Evolutionary conservation across 2,797 vertebrate species (phyloP), one percentile per base, ranked within the genome.

Genomic region (Enteromius thamalakanensis): DNA sequence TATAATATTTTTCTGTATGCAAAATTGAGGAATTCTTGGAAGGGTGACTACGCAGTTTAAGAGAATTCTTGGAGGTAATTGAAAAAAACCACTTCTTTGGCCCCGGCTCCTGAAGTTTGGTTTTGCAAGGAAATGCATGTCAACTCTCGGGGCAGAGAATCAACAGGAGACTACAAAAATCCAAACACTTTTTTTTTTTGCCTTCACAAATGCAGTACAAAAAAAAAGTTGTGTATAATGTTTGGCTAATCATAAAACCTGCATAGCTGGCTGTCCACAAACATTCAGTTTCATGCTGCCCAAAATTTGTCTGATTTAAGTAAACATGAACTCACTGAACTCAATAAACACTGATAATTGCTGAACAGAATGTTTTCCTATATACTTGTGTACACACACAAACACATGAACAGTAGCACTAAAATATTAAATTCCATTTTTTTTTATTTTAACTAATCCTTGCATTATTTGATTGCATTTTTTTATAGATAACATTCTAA

Each of bases 41-140:
- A 89, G 83, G 87, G 84, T 78, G 89, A 84, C 70, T 84, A 47
- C 83, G 88, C 89, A 86, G 85, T 84, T 92, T 90, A 89, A 79
- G 88, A 69, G 84, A 91, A 88, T 86, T 83, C 69, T 86, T 87
- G 68, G 69, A 84, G 62, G 89, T 81, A 87, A 87, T 81, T 87
- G 87, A 85, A 75, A 83, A 72, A 78, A 84, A 84, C 85, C 87
- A 81, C 83, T 87, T 87, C 68, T 87, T 82, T 91, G 85, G 85
- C 88, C 69, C 88, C 83, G 17, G 82, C 87, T 88, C 84, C 81
- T n/a, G 51, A 84, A 85, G 84, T 86, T 82, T 80, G 87, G 87
- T 85, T 91, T 89, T 87, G 74, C 86, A 86, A 85, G 84, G 84
- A 88, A 90, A 89, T 87, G 79, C 82, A 87, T 82, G 85, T 86